Conservation (phyloP, 2,113 vertebrate genomes). For the Rissa tridactyla region DNA sequence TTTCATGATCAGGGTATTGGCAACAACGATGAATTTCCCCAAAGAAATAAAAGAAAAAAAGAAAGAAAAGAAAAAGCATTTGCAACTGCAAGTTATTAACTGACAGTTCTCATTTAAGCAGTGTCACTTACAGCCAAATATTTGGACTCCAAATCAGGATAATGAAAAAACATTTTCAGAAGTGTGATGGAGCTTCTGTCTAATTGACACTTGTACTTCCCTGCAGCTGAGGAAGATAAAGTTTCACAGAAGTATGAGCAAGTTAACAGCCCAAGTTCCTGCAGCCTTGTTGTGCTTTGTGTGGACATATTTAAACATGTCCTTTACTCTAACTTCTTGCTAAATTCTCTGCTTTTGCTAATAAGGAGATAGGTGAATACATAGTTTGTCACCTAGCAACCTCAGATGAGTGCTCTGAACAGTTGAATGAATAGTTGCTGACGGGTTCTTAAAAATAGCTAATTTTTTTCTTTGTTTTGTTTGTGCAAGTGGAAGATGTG, state of each 20-base stretch:
- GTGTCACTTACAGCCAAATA: constrained; percentile 50
- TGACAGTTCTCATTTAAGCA: constrained; percentile 40
- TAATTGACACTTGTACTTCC: constrained; percentile 31
- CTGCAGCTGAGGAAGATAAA: constrained; percentile 2
- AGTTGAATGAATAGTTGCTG: neutral
- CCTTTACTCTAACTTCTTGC: neutral
- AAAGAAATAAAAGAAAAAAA: neutral
- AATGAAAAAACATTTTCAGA: constrained; percentile 51
- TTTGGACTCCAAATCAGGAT: constrained; percentile 56
- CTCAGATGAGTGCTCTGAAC: neutral
- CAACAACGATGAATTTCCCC: neutral
- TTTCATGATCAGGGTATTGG: neutral
- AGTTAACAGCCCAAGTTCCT: neutral
- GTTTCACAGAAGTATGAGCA: neutral
- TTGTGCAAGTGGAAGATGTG: constrained; percentile 39
- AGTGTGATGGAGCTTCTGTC: constrained; percentile 11
- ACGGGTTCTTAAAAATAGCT: neutral
- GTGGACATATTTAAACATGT: neutral
- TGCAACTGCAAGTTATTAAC: constrained; percentile 5
- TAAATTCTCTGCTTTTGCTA: neutral
- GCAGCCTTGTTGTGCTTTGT: neutral
- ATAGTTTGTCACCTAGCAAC: constrained; percentile 33
- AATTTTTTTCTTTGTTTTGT: constrained; percentile 3
- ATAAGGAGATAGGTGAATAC: neutral
- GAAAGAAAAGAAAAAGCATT: neutral